Percentiles rank a stretch among this genome's conserved stretches.
Conservation (phyloP, 1,140 invertebrate species). For the Scylla paramamosain region DNA sequence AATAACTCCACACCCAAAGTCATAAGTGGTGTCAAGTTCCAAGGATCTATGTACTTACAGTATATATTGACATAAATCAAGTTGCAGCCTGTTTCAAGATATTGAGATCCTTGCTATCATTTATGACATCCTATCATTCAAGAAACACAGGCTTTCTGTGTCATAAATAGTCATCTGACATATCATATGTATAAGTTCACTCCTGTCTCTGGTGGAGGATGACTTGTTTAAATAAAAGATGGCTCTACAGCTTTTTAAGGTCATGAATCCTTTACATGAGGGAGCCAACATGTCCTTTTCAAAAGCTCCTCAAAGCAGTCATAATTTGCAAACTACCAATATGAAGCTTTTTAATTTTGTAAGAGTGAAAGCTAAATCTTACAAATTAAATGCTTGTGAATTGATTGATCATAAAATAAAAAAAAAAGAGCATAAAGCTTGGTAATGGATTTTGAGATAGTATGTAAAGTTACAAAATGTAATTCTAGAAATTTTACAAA, state of each 20-base stretch:
- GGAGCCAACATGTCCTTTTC: not conserved
- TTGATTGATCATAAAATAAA: not conserved
- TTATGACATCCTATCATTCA: not conserved
- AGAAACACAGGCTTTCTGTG: not conserved
- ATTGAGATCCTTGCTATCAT: not conserved
- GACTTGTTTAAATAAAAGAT: no score
- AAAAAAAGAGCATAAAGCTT: not conserved
- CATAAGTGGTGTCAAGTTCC: constrained; percentile 60
- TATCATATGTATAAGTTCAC: constrained; percentile 19
- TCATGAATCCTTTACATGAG: not conserved
- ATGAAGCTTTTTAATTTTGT: not conserved
- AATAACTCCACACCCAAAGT: constrained; percentile 66
- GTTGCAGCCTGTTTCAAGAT: not conserved
- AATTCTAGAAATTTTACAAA: not conserved
- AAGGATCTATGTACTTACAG: constrained; percentile 39
- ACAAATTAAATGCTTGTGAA: not conserved
- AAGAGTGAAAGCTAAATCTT: not conserved
- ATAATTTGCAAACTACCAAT: not conserved
- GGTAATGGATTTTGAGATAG: not conserved
- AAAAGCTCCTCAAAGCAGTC: constrained; percentile 11
- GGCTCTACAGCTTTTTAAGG: not conserved
- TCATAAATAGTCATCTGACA: not conserved
- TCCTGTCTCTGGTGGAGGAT: constrained; percentile 68
- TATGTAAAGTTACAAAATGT: not conserved
- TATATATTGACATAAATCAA: not conserved